Evolutionary conservation across 2,797 vertebrate species (phyloP).

Genomic region (Paedocypris micromegethes): DNA sequence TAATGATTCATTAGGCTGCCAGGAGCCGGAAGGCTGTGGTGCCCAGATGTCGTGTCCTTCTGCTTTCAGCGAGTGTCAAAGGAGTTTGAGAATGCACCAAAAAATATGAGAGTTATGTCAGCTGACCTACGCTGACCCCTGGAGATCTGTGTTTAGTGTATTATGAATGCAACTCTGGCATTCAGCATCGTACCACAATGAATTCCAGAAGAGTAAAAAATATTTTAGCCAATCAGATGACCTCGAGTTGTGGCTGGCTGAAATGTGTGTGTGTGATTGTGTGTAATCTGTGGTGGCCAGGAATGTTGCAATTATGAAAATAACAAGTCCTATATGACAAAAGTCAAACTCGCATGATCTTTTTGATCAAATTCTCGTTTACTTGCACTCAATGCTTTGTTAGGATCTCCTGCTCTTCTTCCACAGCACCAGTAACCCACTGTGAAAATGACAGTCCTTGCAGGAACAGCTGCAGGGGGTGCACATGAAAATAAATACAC

Average conservation of each 20-base stretch:
- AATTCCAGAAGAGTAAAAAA: too few species aligned
- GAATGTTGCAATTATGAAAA: too few species aligned
- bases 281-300: too few species aligned
- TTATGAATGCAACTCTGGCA: too few species aligned
- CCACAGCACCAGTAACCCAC: slow-evolving; percentile 23
- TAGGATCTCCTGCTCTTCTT: slow-evolving; percentile 5
- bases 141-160: too few species aligned
- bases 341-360: not conserved
- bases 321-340: too few species aligned
- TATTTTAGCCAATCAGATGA: too few species aligned
- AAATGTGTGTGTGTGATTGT: too few species aligned
- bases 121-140: not conserved
- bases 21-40: slow-evolving; percentile 6
- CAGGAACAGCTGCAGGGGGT: slow-evolving; percentile 29
- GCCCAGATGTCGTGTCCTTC: slow-evolving; percentile 8
- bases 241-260: too few species aligned
- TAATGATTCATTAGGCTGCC: slow-evolving; percentile 14
- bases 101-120: not conserved
- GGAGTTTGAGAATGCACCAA: not conserved
- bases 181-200: too few species aligned
- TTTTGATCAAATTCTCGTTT: not conserved
- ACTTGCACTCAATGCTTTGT: slow-evolving; percentile 8
- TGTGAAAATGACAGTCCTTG: slow-evolving; percentile 40
- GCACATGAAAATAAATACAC: slow-evolving; percentile 36
- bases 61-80: slow-evolving; percentile 1